Conservation (phyloP, 1,140 invertebrate genomes). For the Anoplolepis gracilipes region DNA sequence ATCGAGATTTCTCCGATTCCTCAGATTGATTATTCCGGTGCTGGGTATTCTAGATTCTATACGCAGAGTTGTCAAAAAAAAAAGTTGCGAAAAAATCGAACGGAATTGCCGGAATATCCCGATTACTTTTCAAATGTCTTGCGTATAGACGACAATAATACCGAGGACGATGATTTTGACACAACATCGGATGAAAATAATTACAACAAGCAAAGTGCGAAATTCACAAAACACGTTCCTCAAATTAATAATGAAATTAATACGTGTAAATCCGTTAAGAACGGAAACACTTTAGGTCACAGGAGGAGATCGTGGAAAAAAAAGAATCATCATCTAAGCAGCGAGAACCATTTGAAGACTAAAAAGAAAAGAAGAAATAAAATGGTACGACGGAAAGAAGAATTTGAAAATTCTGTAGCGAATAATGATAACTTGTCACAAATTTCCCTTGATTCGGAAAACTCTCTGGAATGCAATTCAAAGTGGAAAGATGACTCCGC, state of each 20-base stretch:
- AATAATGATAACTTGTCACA: neutral
- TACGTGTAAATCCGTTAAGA: neutral
- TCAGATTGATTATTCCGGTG: conserved; percentile 20
- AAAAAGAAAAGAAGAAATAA: neutral
- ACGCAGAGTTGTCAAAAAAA: neutral
- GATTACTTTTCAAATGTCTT: conserved; percentile 39
- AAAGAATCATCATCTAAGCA: neutral
- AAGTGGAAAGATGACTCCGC: neutral
- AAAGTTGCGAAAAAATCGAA: neutral
- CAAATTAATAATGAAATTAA: conserved; percentile 21
- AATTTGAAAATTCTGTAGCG: neutral
- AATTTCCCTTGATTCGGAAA: neutral
- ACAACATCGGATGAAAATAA: neutral
- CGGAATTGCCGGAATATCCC: conserved; percentile 9
- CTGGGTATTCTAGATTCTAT: conserved; percentile 7
- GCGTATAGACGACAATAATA: neutral
- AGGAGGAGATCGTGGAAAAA: neutral
- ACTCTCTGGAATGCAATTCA: neutral
- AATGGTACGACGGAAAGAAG: neutral
- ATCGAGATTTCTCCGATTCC: conserved; percentile 11
- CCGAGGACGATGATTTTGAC: conserved; percentile 10
- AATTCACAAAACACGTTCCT: neutral
- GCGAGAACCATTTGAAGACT: no score
- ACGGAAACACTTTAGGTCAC: neutral
- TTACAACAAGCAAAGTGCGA: neutral